Evolutionary conservation across 2,113 vertebrate species (phyloP).

Genomic region (Thalassoma bifasciatum): DNA sequence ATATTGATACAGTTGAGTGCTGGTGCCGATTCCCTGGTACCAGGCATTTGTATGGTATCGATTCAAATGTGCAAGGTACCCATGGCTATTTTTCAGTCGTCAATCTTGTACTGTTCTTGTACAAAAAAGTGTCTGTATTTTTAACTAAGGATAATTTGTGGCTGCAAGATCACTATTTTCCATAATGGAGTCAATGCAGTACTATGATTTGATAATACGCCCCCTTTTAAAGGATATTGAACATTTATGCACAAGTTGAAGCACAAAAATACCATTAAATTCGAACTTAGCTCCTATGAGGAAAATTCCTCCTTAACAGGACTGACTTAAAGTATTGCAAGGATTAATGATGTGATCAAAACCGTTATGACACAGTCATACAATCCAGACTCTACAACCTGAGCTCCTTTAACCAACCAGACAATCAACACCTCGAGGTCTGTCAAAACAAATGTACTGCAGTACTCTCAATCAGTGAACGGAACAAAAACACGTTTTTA

Average conservation of each 20-base stretch:
- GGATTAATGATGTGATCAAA: not conserved
- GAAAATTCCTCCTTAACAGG: too few relatives aligned
- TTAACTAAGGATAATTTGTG: too few relatives aligned
- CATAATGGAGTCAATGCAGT: too few relatives aligned
- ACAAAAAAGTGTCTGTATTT: too few relatives aligned
- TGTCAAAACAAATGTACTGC: conserved; percentile 44
- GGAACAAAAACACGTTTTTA: not conserved
- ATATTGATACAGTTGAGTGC: too few relatives aligned
- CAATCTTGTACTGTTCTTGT: too few relatives aligned
- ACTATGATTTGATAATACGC: too few relatives aligned
- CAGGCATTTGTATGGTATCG: too few relatives aligned
- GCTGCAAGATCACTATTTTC: too few relatives aligned
- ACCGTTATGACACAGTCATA: not conserved
- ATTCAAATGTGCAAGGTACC: too few relatives aligned
- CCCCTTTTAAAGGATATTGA: not conserved
- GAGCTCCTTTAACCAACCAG: not conserved
- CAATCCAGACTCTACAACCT: not conserved
- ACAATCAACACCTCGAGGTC: not conserved
- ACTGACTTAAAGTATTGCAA: not conserved
- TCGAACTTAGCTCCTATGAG: not conserved
- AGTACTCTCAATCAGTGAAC: not conserved
- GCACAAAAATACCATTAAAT: not conserved
- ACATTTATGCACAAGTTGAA: not conserved
- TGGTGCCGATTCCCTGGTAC: too few relatives aligned
- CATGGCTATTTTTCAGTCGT: too few relatives aligned